Evolutionary conservation across 2,797 vertebrate genomes (phyloP).

Genomic region (Paguma larvata): DNA sequence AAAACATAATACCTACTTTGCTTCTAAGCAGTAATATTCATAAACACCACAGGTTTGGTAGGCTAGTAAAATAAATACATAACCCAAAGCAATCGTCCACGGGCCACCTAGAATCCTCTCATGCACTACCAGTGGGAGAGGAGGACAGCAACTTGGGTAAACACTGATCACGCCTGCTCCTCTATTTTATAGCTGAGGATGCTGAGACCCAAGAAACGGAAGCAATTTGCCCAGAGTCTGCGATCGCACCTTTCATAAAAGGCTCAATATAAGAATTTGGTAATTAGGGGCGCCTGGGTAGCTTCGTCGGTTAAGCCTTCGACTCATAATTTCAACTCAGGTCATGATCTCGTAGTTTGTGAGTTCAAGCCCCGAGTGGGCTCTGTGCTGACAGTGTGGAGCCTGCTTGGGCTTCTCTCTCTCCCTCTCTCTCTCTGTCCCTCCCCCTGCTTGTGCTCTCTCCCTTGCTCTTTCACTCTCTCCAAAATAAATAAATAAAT

Average conservation of each 20-base stretch:
- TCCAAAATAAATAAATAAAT: neutral
- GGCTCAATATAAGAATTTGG: neutral
- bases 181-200: neutral
- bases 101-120: neutral
- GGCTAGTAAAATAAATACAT: neutral
- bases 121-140: too few relatives aligned
- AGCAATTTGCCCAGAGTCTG: neutral
- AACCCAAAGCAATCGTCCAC: neutral
- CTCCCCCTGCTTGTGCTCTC: too few relatives aligned
- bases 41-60: neutral
- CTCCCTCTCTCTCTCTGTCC: neutral
- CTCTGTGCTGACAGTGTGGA: neutral
- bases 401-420: neutral
- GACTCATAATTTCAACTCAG: neutral
- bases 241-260: neutral
- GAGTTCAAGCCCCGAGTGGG: neutral
- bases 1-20: neutral
- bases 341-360: neutral
- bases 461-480: neutral
- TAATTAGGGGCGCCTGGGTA: neutral
- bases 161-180: neutral
- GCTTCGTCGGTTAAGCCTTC: neutral
- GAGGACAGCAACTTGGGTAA: neutral
- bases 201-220: neutral
- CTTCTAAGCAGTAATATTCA: neutral